These are phyloP conservation scores for Pan troglodytes DNA, from an alignment of 2,113 vertebrate species.

Conservation along the genomic window DNA sequence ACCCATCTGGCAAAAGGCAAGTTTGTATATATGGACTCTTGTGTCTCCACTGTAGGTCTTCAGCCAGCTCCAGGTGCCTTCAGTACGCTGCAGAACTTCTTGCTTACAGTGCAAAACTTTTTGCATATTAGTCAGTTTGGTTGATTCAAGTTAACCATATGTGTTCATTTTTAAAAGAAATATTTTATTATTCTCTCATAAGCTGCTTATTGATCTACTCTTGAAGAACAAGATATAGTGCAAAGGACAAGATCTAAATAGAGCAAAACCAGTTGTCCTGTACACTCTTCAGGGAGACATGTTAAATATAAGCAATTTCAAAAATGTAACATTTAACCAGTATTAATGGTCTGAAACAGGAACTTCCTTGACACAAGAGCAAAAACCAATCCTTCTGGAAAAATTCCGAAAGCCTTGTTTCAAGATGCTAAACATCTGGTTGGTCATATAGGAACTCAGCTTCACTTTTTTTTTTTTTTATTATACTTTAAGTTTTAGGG, in stretches of 20 bases:
- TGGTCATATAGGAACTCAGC: not conserved
- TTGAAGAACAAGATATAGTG: not conserved
- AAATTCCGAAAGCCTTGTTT: not conserved
- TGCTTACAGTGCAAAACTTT: not conserved
- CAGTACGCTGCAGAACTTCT: not conserved
- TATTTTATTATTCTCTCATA: conserved; percentile 8
- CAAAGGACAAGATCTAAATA: conserved; percentile 18
- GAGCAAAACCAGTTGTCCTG: not conserved
- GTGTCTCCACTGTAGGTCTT: not conserved
- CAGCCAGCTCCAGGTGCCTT: not conserved
- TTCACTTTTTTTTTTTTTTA: not conserved
- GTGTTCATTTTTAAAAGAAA: conserved; percentile 35
- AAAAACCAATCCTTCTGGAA: not conserved
- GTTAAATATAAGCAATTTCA: conserved; percentile 20
- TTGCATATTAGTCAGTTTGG: not conserved
- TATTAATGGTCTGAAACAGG: conserved; percentile 26
- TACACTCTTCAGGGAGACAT: not conserved
- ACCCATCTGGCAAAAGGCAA: not conserved
- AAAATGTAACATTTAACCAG: conserved; percentile 42
- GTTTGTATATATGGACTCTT: not conserved
- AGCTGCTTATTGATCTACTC: not conserved
- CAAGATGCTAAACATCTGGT: conserved; percentile 7
- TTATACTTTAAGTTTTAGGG: no score
- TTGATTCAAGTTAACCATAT: conserved; percentile 33
- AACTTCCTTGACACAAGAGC: not conserved